Conservation (phyloP, 2,113 vertebrate genomes). For the Brachyistius frenatus region DNA sequence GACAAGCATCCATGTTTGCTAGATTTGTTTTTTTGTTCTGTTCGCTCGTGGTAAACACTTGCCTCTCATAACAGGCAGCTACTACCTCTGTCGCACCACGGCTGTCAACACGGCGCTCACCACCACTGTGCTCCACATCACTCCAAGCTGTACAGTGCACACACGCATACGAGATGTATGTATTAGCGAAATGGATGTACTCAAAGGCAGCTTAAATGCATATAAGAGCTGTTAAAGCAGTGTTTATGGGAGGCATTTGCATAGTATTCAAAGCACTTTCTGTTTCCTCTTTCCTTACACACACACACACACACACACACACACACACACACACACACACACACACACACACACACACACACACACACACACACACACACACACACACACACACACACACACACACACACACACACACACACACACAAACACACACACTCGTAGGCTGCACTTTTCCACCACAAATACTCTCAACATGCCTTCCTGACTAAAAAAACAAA, state of each 20-base stretch:
- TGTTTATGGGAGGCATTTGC: slow-evolving; percentile 75
- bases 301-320: slow-evolving; percentile 20
- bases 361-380: neutral
- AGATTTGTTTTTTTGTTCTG: slow-evolving; percentile 73
- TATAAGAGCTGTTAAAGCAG: slow-evolving; percentile 69
- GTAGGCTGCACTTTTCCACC: slow-evolving; percentile 48
- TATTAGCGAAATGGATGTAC: slow-evolving; percentile 64
- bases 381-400: slow-evolving; percentile 19
- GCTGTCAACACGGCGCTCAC: slow-evolving; percentile 65
- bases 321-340: slow-evolving; percentile 5
- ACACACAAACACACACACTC: slow-evolving; percentile 24
- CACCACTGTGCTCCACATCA: slow-evolving; percentile 28
- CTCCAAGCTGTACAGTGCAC: slow-evolving; percentile 7
- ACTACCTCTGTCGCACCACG: slow-evolving; percentile 62
- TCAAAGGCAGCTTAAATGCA: slow-evolving; percentile 70
- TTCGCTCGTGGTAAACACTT: slow-evolving; percentile 70
- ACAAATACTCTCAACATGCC: slow-evolving; percentile 58
- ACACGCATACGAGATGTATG: slow-evolving; percentile 31
- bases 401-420: neutral
- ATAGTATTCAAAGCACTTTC: slow-evolving; percentile 67
- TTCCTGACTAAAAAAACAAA: slow-evolving; percentile 57
- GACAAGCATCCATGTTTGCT: slow-evolving; percentile 68
- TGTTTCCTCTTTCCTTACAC: slow-evolving; percentile 28
- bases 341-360: slow-evolving; percentile 21
- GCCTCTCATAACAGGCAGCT: slow-evolving; percentile 69